Evolutionary conservation across 2,797 vertebrate genomes (phyloP).

Genomic region (Distichodus sexfasciatus): DNA sequence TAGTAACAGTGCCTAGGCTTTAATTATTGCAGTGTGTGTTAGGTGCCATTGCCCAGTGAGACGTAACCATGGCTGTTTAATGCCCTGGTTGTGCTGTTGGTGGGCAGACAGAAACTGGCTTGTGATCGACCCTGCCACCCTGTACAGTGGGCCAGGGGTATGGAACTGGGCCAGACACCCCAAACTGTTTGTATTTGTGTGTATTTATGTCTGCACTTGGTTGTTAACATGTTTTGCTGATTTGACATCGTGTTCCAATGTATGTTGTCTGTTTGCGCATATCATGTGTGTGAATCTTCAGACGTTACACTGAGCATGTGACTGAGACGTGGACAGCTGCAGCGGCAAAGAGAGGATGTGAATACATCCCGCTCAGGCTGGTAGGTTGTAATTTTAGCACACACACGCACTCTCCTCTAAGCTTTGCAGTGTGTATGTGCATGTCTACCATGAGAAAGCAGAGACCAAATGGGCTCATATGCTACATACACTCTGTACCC

Average conservation of each 20-base stretch:
- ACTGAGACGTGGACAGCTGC: not conserved
- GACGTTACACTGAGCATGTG: not conserved
- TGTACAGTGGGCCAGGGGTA: constrained; percentile 58
- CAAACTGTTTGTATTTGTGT: no score
- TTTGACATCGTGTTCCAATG: no score
- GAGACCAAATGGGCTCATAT: no score
- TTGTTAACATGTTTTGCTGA: no score
- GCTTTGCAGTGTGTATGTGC: no score
- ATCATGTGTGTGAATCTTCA: not conserved
- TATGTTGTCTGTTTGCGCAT: not conserved
- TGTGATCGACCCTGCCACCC: constrained; percentile 50
- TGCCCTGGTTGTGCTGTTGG: constrained; percentile 60
- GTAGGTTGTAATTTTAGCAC: no score
- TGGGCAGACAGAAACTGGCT: constrained; percentile 64
- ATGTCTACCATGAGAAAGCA: no score
- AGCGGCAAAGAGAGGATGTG: not conserved
- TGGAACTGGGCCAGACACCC: constrained; percentile 66
- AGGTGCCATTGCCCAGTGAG: constrained; percentile 57
- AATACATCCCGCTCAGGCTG: no score
- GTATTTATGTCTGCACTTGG: no score
- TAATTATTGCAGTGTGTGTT: not conserved
- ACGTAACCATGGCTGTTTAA: constrained; percentile 54
- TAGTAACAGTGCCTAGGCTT: no score
- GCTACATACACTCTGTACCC: no score
- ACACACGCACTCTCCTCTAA: not conserved